These are phyloP conservation scores for Cirrhinus mrigala DNA, from an alignment of 2,797 vertebrate species.

Conservation along the genomic window DNA sequence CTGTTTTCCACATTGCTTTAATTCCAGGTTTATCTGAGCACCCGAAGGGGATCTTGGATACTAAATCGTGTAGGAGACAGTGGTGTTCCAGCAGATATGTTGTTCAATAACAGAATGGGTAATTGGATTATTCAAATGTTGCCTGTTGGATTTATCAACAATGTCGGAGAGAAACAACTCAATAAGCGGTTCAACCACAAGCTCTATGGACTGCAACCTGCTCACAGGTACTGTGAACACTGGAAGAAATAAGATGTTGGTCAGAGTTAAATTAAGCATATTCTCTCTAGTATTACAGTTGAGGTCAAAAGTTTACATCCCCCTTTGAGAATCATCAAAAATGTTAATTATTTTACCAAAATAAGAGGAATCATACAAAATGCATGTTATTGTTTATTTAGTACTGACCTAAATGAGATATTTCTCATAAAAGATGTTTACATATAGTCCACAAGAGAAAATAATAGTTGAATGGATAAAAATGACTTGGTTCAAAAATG, in stretches of 20 bases:
- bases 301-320: too few relatives aligned
- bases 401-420: too few relatives aligned
- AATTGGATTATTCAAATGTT: conserved; percentile 21
- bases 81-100: conserved; percentile 75
- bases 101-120: background rate
- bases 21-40: conserved; percentile 82
- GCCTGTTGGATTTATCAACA: conserved; percentile 64
- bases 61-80: conserved; percentile 75
- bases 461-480: too few relatives aligned
- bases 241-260: background rate
- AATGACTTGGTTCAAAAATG: too few relatives aligned
- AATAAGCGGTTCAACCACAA: conserved; percentile 77
- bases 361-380: too few relatives aligned
- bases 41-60: conserved; percentile 81
- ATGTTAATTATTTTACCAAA: too few relatives aligned
- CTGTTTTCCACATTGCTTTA: background rate
- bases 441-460: too few relatives aligned
- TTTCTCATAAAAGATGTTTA: too few relatives aligned
- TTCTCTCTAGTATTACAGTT: background rate
- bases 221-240: conserved; percentile 82
- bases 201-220: conserved; percentile 83
- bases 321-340: too few relatives aligned
- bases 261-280: background rate
- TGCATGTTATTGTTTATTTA: too few relatives aligned
- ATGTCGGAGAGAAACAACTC: conserved; percentile 66